Base-by-base conservation (phyloP, 2,888 invertebrate genomes). In the Melanotus villosus region DNA sequence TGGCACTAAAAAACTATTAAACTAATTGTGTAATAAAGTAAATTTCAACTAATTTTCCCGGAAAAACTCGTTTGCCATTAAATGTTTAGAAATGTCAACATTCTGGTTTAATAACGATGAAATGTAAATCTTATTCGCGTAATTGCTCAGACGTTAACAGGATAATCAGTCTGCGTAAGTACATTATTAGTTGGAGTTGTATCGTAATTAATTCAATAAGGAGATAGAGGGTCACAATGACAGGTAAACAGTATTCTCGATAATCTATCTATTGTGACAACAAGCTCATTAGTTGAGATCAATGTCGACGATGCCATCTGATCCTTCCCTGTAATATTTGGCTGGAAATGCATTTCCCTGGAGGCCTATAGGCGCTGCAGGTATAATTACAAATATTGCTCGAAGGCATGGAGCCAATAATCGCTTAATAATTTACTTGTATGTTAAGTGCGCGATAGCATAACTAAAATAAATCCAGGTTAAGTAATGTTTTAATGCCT, bases 211-310 rank as follows among this genome's bases (percentile, higher is more conserved):
- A 38, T 67, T 68, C 38, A 62, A 56, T 62, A 63, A 60, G 43
- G 43, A 54, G 41, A 60, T 23, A 43, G 38, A 38, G 23, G 26
- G 26, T 19, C 34, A 18, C 54, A 68, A 63, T 63, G 67, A 63
- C 62, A 68, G 67, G 56, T 62, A 68, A 68, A 68, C 43, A 60
- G 32, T 38, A 60, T 60, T 60, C 19, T 16, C 52, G 18, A 60
- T 67, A 68, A 62, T 68, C 52, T 59, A 30, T 59, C 58, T 45
- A 38, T 62, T 56, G 62, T 56, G 30, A 62, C 38, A 36, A 54
- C 50, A 36, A 36, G 30, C 30, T 34, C 62, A 68, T 68, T 68
- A 56, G 45, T 34, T 57, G 54, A 57, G 62, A 66, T 60, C 59
- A 60, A 36, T 56, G 62, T 45, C 59, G 43, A 2, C 47, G 36